These are phyloP conservation scores for Cichlasoma orientale DNA, from an alignment of 2,797 vertebrate genomes.

Conservation along the genomic window DNA sequence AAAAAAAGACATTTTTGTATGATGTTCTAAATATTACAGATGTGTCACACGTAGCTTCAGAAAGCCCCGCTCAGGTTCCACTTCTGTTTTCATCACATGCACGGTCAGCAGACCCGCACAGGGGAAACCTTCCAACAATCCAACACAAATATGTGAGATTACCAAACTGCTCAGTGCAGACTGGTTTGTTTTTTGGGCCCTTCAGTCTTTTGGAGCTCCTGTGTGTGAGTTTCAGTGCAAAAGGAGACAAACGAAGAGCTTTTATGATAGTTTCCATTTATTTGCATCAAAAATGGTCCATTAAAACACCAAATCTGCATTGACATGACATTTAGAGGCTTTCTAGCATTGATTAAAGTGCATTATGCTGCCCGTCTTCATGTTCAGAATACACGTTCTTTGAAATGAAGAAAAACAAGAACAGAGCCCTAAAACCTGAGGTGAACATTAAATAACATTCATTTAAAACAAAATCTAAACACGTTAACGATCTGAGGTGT, in stretches of 20 bases:
- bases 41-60: background rate
- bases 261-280: conserved; percentile 66
- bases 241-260: background rate
- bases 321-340: conserved; percentile 40
- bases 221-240: background rate
- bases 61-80: fast-evolving
- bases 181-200: fast-evolving
- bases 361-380: conserved; percentile 48
- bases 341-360: conserved; percentile 78
- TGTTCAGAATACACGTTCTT: background rate
- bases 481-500: background rate
- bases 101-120: fast-evolving
- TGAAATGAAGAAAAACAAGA: background rate
- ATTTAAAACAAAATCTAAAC: conserved; percentile 9
- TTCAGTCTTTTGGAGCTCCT: background rate
- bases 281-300: conserved; percentile 68
- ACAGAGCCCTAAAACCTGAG: conserved; percentile 36
- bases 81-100: background rate
- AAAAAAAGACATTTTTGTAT: no score
- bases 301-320: conserved; percentile 60
- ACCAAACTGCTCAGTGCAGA: background rate
- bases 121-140: background rate
- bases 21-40: background rate
- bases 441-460: conserved; percentile 41
- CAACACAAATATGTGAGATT: background rate